These are phyloP conservation scores for Myotis findleyi DNA, from an alignment of 2,797 vertebrate genomes.

Conservation along the genomic window DNA sequence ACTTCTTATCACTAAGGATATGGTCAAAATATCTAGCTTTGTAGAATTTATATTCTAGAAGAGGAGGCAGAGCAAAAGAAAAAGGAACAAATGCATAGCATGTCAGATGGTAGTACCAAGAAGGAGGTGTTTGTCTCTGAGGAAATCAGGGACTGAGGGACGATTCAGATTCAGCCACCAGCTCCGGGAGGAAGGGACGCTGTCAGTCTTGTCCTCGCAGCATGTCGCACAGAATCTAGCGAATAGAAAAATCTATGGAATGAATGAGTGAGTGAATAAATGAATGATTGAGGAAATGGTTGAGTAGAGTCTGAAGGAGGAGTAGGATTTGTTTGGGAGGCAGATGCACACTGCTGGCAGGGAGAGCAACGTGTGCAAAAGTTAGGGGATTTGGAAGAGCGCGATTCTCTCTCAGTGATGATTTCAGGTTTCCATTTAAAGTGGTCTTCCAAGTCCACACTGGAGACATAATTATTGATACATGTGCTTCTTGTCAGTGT, in stretches of 20 bases:
- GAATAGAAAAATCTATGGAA: neutral
- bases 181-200: neutral
- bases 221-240: neutral
- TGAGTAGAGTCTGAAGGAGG: neutral
- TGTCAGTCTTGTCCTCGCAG: neutral
- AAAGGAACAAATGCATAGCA: neutral
- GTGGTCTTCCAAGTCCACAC: neutral
- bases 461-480: neutral
- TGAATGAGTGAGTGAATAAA: neutral
- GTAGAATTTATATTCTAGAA: neutral
- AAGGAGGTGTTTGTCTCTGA: neutral
- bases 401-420: neutral
- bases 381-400: fast-evolving
- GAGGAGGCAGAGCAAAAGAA: neutral
- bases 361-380: neutral
- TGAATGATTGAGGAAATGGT: neutral
- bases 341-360: neutral
- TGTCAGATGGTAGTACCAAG: neutral
- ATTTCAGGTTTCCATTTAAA: constrained; percentile 16
- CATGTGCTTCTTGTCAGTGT: neutral
- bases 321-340: neutral
- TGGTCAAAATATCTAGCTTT: neutral
- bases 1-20: neutral
- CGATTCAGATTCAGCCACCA: neutral
- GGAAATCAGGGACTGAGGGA: neutral